Conservation (phyloP, 2,113 vertebrate genomes). For the Bubo bubo region DNA sequence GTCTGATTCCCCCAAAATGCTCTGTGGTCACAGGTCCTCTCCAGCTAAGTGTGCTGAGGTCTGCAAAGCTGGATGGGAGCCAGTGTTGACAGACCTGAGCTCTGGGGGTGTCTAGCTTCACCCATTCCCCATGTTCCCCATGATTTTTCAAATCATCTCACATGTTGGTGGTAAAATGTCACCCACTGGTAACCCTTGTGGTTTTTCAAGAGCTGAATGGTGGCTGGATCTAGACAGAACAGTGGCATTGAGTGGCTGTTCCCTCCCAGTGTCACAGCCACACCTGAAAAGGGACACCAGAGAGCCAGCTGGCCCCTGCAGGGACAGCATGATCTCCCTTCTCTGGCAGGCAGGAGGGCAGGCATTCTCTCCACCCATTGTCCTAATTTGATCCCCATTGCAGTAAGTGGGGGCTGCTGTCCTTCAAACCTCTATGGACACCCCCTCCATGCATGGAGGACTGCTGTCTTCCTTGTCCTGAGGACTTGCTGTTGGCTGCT, state of each 20-base stretch:
- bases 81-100: background rate
- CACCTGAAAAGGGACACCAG: background rate
- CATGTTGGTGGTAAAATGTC: background rate
- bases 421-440: background rate
- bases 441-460: background rate
- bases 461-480: background rate
- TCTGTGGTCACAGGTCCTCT: no score
- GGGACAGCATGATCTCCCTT: background rate
- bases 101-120: background rate
- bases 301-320: no score
- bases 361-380: background rate
- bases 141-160: background rate
- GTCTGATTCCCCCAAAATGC: background rate
- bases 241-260: background rate
- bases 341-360: background rate
- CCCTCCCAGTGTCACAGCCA: background rate
- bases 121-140: background rate
- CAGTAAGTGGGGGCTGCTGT: background rate
- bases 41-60: background rate
- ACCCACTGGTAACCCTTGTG: background rate
- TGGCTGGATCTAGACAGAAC: background rate
- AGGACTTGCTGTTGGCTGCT: background rate
- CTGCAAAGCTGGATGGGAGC: background rate
- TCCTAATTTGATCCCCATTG: background rate
- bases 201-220: background rate